Base-by-base conservation (phyloP, 2,797 vertebrate species). In the Triplophysa yarkandensis region DNA sequence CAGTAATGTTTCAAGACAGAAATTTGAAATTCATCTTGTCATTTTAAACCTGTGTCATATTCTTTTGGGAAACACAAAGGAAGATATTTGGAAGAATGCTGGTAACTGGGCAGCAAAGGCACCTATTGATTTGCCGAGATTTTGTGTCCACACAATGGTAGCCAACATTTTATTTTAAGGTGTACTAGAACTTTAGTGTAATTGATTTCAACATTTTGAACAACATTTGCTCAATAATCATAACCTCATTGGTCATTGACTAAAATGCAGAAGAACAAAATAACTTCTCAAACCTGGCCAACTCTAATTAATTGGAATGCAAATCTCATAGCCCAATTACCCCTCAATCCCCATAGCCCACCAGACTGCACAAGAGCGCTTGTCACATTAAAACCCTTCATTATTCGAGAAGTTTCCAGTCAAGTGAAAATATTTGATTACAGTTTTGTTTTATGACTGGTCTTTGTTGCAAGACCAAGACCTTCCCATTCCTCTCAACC, bases 401-500 rank as follows among this genome's bases (percentile, higher is more conserved):
- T 62, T 71, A 68, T 63, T 54, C 39, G 72, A 32, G 46, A 63
- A 71, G 67, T 79, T 82, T 80, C 77, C 69, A 70, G 46, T 55
- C 11, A 74, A 77, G 63, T 79, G 62, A 78, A 77, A 81, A 79
- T 67, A 71, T 82, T 71, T 48, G 48, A 54, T 28, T 71, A 46
- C 71, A 43, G 32, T 41, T 64, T 50, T 23, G 30, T 54, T 76
- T 74, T 74, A 67, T 44, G 28, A 46, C 44, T 21, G 43, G 63
- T 32, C 67, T 39, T 25, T 30, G 54, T 25, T 27, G 55, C 61
- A 74, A 77, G 67, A 71, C 64, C 34, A 43, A 63, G 13, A 48
- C 25, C 39, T 61, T 77, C 62, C 71, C 77, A 83, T 57, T 48
- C 44, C 50, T n/a, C n/a, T 69, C 27, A 2, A 41, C 14, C 57